Evolutionary conservation across 2,888 invertebrate species (phyloP).

Genomic region (Escarpia spicata): DNA sequence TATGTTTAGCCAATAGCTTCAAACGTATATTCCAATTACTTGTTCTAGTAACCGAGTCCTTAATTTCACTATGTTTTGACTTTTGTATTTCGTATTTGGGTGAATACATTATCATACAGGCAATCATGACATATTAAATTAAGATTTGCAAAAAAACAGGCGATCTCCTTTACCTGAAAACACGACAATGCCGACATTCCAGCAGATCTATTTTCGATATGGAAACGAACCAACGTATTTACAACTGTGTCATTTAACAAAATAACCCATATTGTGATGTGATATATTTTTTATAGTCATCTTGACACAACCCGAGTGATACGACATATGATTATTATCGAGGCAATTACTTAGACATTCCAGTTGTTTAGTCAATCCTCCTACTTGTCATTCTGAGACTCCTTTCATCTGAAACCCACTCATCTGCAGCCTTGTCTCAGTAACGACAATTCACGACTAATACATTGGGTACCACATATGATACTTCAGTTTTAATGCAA

Average conservation of each 20-base stretch:
- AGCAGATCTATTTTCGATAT: neutral
- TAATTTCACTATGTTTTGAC: too few relatives aligned
- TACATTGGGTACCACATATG: neutral
- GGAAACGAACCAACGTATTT: neutral
- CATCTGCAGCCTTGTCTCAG: neutral
- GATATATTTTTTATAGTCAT: neutral
- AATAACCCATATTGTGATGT: neutral
- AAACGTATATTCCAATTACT: too few relatives aligned
- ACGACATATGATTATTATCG: too few relatives aligned
- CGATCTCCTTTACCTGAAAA: neutral
- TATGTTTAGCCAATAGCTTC: too few relatives aligned
- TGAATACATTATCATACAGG: too few relatives aligned
- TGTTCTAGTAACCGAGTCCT: too few relatives aligned
- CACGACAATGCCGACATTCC: neutral
- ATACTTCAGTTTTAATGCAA: neutral
- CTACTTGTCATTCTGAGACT: too few relatives aligned
- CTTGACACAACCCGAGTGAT: too few relatives aligned
- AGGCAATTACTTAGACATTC: neutral
- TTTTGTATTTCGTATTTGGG: too few relatives aligned
- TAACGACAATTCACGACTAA: neutral
- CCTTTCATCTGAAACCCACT: neutral
- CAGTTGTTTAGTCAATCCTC: neutral
- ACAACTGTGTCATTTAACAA: neutral
- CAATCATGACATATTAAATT: neutral
- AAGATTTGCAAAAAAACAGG: neutral